Base-by-base conservation (phyloP, 1,140 invertebrate genomes). In the Scaptodrosophila lebanonensis region DNA sequence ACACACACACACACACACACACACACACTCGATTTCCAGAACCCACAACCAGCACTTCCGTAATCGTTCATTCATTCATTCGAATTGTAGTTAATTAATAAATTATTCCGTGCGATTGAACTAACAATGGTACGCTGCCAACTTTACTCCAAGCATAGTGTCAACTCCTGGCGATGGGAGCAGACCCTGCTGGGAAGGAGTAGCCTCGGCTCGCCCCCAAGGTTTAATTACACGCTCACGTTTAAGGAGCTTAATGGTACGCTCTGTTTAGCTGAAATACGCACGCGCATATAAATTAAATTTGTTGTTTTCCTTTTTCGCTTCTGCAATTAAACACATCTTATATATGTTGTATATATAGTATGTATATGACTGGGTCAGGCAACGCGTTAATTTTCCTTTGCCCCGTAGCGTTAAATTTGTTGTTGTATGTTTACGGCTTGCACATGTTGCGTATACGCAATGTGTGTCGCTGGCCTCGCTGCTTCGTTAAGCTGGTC, bases 51-150 rank as follows among this genome's bases (percentile, higher is more conserved):
- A 25, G 20, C 27, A 1, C 16, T 45, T 18, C 12, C 27, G 65
- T 79, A 79, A 82, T 79, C 75, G 75, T 68, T 82, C 73, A 75
- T 75, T 79, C 75, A 79, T 79, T 79, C 72, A 77, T 77, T 82
- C 61, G 65, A 82, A 79, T 82, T 70, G 75, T 82, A 79, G 75
- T 82, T 79, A 79, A 79, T 79, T 79, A 79, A 79, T 79, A 79
- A 79, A 79, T 79, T 79, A 79, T 82, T 79, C 75, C 75, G 52
- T 75, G 61, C 75, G 66, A 79, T 79, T 79, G 69, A 82, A 66
- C 76, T 62, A 82, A 70, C 75, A 82, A 75, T 82, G 66, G 52
- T 17, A 64, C 35, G 58, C 30, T 66, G 58, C 36, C 64, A 77
- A 79, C 72, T 77, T 73, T 58, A 35, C 59, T 66, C 35, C 33